Percentiles rank a stretch among this genome's conserved stretches.
Conservation (phyloP, 2,888 invertebrate species). For the Neocrepidodera transversa region DNA sequence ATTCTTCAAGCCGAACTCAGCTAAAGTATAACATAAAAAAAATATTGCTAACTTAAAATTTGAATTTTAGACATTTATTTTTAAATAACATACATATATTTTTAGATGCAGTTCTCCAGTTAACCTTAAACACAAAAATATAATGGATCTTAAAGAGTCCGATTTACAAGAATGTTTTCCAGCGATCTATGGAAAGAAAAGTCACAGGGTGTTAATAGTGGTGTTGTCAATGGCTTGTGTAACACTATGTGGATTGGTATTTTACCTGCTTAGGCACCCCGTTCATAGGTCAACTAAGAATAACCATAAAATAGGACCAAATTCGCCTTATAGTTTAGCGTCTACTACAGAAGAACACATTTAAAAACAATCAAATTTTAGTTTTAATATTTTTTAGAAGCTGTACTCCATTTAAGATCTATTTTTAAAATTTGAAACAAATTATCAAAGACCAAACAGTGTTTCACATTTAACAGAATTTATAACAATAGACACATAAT, state of each 20-base stretch:
- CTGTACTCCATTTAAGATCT: no score
- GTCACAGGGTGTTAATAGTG: slow-evolving; percentile 53
- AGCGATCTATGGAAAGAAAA: slow-evolving; percentile 48
- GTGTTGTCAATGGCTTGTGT: slow-evolving; percentile 49
- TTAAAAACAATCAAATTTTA: no score
- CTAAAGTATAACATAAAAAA: no score
- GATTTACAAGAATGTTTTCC: slow-evolving; percentile 53
- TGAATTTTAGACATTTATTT: no score
- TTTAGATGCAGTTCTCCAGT: slow-evolving; percentile 54
- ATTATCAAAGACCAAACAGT: no score
- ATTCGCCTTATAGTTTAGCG: slow-evolving; percentile 52
- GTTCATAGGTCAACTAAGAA: slow-evolving; percentile 36
- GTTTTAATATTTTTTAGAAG: no score
- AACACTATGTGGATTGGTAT: slow-evolving; percentile 49
- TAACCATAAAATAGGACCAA: slow-evolving; percentile 47
- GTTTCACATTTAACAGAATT: no score
- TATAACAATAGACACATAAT: no score
- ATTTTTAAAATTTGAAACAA: no score
- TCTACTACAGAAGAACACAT: slow-evolving; percentile 28
- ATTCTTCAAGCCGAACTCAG: no score
- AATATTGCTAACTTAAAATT: no score
- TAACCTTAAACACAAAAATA: slow-evolving; percentile 43
- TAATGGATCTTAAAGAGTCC: slow-evolving; percentile 47
- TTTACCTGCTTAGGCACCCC: slow-evolving; percentile 53
- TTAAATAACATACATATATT: no score